phyloP scores from a whole-genome alignment of 2,113 vertebrate genomes.

The Herpetotheres cachinnans region DNA sequence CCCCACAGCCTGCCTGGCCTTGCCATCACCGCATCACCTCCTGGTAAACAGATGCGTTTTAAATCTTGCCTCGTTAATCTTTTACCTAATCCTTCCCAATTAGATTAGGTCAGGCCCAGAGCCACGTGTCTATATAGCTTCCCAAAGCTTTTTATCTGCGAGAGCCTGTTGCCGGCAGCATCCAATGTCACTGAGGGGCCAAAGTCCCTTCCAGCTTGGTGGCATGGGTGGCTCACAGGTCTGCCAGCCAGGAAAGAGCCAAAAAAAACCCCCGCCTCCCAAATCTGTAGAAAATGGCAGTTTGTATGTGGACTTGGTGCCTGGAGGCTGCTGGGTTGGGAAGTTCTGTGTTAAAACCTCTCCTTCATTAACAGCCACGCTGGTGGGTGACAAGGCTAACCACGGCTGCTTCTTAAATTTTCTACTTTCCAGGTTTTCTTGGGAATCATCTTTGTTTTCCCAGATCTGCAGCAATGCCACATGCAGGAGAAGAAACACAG shows the following conservation, averaged over 20 bases:
- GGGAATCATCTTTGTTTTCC: background rate
- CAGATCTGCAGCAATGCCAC: accelerated
- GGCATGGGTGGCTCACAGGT: no score
- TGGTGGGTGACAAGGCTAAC: no score
- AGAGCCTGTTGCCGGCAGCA: no score
- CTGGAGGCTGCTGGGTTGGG: background rate
- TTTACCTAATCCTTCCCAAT: background rate
- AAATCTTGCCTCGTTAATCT: background rate
- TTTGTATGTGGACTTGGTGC: no score
- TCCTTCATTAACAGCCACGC: no score
- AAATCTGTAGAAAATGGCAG: no score
- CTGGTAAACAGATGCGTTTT: background rate
- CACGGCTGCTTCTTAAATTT: no score
- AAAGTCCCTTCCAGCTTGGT: accelerated
- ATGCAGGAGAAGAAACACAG: background rate
- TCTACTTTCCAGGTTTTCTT: background rate
- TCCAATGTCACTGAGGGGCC: background rate
- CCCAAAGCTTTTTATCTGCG: no score
- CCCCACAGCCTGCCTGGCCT: background rate
- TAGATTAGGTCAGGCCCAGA: background rate
- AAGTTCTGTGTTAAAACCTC: background rate
- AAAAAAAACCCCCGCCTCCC: no score
- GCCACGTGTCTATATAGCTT: accelerated
- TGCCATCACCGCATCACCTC: background rate
- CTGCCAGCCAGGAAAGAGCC: no score